Percentiles rank a stretch among this genome's conserved stretches.
phyloP scores from a whole-genome alignment of 1,140 invertebrate genomes.

The Euglossa dilemma region DNA sequence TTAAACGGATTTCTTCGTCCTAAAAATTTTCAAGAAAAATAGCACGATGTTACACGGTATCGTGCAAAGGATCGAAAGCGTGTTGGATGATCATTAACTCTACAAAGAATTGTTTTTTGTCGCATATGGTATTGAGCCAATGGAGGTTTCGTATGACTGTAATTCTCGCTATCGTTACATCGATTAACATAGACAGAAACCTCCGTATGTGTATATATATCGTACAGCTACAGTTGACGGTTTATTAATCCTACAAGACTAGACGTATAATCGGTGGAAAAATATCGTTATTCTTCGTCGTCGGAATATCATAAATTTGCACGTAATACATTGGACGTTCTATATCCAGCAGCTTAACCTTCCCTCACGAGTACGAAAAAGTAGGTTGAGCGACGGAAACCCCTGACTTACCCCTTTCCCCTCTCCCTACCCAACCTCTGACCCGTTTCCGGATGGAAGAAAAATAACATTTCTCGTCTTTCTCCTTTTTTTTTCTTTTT shows the following conservation, averaged over 20 bases:
- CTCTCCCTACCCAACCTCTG: not conserved
- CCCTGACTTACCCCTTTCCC: not conserved
- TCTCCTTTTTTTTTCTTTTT: too few species aligned
- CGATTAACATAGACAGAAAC: conserved; percentile 36
- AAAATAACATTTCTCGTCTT: not conserved
- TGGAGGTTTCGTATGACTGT: conserved; percentile 19
- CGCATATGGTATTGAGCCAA: conserved; percentile 36
- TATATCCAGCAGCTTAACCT: conserved; percentile 54
- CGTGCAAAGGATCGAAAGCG: not conserved
- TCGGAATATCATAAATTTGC: conserved; percentile 71
- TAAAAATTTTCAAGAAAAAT: conserved; percentile 18
- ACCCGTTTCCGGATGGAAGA: not conserved
- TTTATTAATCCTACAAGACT: conserved; percentile 47
- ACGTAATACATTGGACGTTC: conserved; percentile 70
- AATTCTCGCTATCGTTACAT: conserved; percentile 48
- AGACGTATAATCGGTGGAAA: conserved; percentile 72
- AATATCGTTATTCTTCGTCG: conserved; percentile 72
- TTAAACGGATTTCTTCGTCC: not conserved
- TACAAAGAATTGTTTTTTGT: conserved; percentile 15
- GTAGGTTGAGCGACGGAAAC: conserved; percentile 38
- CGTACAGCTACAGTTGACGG: conserved; percentile 27
- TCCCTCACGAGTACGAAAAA: conserved; percentile 24
- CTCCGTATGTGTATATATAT: conserved; percentile 20
- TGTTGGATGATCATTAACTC: not conserved
- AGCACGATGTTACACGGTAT: not conserved